phyloP scores from a whole-genome alignment of 2,888 invertebrate genomes.

The Chymomyza amoena region DNA sequence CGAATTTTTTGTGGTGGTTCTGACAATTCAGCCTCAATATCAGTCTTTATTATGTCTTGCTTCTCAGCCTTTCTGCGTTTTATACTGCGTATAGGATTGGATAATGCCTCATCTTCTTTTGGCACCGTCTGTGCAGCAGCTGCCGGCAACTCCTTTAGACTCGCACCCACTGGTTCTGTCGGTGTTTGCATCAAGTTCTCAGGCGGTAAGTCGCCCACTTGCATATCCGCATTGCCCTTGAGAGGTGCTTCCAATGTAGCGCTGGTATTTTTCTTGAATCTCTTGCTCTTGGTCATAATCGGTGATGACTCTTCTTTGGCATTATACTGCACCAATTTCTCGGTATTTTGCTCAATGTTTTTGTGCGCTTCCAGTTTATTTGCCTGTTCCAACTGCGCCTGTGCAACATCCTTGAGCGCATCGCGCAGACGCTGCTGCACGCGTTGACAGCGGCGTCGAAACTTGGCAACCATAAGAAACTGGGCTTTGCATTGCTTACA shows the following conservation, averaged over 20 bases:
- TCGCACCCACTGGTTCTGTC: not conserved
- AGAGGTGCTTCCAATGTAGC: not conserved
- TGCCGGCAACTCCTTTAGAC: not conserved
- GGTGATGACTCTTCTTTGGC: not conserved
- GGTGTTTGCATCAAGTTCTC: not conserved
- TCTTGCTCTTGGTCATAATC: too few relatives aligned
- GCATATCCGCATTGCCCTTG: not conserved
- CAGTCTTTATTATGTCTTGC: not conserved
- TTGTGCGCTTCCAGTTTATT: not conserved
- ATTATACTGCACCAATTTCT: not conserved
- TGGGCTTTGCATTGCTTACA: constrained; percentile 74
- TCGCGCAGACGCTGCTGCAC: constrained; percentile 65
- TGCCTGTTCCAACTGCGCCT: constrained; percentile 16
- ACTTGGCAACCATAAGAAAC: constrained; percentile 73
- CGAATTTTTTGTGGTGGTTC: constrained; percentile 4
- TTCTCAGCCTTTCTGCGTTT: not conserved
- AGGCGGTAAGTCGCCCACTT: not conserved
- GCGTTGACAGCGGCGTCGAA: constrained; percentile 72
- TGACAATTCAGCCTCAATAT: not conserved
- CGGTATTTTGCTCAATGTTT: not conserved
- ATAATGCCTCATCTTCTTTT: not conserved
- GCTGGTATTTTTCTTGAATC: not conserved
- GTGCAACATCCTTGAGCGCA: constrained; percentile 21
- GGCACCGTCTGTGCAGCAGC: too few relatives aligned
- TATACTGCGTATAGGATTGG: not conserved